Evolutionary conservation across 2,888 invertebrate genomes (phyloP), one percentile per base, ranked within the genome.

Genomic region (Tetragnatha montana): DNA sequence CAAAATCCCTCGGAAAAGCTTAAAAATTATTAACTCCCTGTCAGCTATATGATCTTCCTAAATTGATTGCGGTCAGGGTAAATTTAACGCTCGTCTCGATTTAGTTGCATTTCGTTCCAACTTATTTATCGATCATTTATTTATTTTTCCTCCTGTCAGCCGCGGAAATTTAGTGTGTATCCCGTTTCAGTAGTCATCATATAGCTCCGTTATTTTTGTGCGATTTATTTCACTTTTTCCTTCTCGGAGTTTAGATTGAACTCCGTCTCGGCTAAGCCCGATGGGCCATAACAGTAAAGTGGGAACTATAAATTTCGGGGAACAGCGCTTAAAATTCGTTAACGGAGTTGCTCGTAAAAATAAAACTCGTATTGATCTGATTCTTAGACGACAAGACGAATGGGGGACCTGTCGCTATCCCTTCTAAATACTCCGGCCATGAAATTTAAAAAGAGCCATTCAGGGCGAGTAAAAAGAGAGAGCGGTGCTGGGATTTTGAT

Each of bases 271-370:
- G 70, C 82, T 86, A 89, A 89, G 86, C 86, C 90, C 82, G 87
- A 84, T 84, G 83, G 90, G 87, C 90, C 87, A 90, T 90, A 90
- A 90, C 90, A 79, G 87, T 90, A 90, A 87, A 90, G 87, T 87
- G 87, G 87, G 76, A 81, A 87, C 90, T 80, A 87, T 90, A 87
- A 90, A 90, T 90, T 90, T 60, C 84, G 51, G 76, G 90, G 84
- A 90, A 90, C 90, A 90, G 90, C 90, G 78, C 87, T 87, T 87
- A 84, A 90, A 90, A 90, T 90, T 90, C 90, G 90, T 90, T 90
- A 90, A 87, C 87, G 83, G 84, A 76, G 84, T 81, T 87, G 87
- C 74, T 90, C 90, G 84, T 90, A 90, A 90, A 90, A 90, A 90
- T 90, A 90, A 90, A 90, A 90, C 81, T 86, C 86, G 76, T 81